A percentile compares a stretch with the other conserved stretches of the same genome.
Evolutionary conservation across 2,113 vertebrate genomes (phyloP).

Genomic region (Platysternon megacephalum): DNA sequence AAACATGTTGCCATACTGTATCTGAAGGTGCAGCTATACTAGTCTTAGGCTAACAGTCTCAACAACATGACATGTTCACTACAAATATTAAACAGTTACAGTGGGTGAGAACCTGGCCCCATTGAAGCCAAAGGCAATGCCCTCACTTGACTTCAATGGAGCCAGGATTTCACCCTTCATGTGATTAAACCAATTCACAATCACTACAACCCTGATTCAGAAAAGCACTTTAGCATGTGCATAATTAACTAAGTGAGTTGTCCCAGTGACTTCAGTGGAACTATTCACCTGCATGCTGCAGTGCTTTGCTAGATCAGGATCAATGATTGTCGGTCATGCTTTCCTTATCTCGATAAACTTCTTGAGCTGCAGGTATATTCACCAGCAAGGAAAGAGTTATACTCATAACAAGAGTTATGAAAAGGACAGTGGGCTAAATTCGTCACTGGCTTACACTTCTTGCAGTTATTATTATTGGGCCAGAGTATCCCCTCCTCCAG

Average conservation of each 20-base stretch:
- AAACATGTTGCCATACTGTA: neutral
- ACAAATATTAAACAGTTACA: neutral
- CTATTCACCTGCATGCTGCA: neutral
- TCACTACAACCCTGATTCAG: neutral
- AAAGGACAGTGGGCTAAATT: neutral
- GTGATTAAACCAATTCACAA: rapidly evolving
- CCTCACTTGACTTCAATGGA: neutral
- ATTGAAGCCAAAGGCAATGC: neutral
- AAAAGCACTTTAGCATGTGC: neutral
- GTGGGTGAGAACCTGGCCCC: neutral
- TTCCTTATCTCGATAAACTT: neutral
- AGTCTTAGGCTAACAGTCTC: too few relatives aligned
- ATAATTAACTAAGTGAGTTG: neutral
- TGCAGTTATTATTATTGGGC: neutral
- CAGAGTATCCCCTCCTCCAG: neutral
- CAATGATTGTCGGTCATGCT: neutral
- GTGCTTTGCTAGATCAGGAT: neutral
- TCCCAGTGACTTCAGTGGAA: rapidly evolving
- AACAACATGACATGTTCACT: neutral
- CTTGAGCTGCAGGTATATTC: neutral
- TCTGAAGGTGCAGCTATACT: neutral
- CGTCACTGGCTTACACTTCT: neutral
- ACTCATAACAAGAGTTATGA: neutral
- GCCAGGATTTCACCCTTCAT: neutral
- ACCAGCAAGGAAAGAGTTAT: neutral